Base-by-base conservation (phyloP, 1,140 invertebrate genomes). In the Frieseomelitta varia region DNA sequence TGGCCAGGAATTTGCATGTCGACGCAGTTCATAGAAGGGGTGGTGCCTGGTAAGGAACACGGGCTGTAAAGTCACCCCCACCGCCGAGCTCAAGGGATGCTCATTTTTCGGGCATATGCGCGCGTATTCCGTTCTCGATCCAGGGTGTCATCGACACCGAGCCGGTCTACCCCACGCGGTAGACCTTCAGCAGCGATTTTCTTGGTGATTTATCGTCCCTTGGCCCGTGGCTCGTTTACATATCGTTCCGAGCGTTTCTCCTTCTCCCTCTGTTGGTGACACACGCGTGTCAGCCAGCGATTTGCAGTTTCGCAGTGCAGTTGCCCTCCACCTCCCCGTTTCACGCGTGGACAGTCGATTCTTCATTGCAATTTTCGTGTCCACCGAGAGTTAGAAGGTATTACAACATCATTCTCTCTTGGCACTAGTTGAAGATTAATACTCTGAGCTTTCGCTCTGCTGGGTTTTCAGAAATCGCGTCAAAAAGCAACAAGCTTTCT, bases 1-100 rank as follows among this genome's bases (percentile, higher is more conserved):
- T 81, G 78, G 81, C 80, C 15, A 84, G 67, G 85, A 92, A 92
- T 92, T 92, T 92, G 91, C 91, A 92, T 92, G 89, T 92, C 86
- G 89, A 89, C 91, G 89, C 80, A 90, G 88, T 79, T 79, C 82
- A 39, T 79, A 79, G 84, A 81, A 82, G 79, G 88, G 88, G 73
- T 84, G 79, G 76, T 83, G 55, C 58, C 67, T 63, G 55, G 53
- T 30, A n/a, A 86, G 80, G 34, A 81, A 27, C 8, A 24, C n/a
- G 84, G 30, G 63, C 69, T 8, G 73, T 79, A 69, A 81, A 77
- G 74, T 69, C 86, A 39, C 56, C 75, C 39, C 34, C 84, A 27
- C 79, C 65, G 53, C 53, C 14, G 61, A 39, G 51, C 61, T 8
- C 30, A 17, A 67, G 55, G 58, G 74, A 89, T 89, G 85, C 77